phyloP scores from a whole-genome alignment of 1,140 invertebrate genomes.

The Leptopilina clavipes region DNA sequence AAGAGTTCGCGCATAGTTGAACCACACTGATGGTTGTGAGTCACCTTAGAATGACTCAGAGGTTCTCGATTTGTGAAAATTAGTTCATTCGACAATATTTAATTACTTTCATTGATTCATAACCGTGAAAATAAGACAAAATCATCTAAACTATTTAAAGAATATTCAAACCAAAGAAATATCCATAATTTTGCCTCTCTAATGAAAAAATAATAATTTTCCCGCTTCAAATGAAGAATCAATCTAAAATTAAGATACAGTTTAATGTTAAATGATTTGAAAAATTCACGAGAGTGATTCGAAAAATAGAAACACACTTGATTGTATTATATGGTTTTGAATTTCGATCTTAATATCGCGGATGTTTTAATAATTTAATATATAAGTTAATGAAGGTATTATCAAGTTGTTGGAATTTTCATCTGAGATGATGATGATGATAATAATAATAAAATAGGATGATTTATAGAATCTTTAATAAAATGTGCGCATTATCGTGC shows the following conservation, averaged over 20 bases:
- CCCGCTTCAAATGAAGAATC: neutral
- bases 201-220: neutral
- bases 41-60: slow-evolving; percentile 65
- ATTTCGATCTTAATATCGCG: neutral
- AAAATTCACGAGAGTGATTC: no score
- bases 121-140: neutral
- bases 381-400: neutral
- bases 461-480: neutral
- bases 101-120: neutral
- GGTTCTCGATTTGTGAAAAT: slow-evolving; percentile 54
- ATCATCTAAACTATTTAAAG: neutral
- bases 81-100: neutral
- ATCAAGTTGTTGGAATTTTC: neutral
- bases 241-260: no score
- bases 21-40: slow-evolving; percentile 61
- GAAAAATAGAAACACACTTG: neutral
- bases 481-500: neutral
- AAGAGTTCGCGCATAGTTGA: slow-evolving; percentile 66
- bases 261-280: no score
- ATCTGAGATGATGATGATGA: neutral
- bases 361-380: neutral
- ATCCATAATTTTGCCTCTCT: neutral
- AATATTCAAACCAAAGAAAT: neutral
- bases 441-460: neutral
- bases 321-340: no score